Evolutionary conservation across 2,113 vertebrate species (phyloP).

Genomic region (Mustela lutreola): DNA sequence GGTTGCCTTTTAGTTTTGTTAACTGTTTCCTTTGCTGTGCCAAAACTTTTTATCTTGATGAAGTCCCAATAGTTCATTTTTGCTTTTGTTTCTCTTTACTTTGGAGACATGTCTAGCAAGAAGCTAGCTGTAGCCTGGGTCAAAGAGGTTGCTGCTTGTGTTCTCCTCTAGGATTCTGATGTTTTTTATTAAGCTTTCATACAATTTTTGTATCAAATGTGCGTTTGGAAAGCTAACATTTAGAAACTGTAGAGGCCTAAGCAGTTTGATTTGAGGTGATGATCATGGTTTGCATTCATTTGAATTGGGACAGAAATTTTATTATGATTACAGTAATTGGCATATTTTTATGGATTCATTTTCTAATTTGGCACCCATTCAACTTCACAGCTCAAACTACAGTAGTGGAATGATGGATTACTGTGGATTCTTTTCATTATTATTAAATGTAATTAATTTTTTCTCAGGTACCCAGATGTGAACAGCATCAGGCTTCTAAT

Average conservation of each 20-base stretch:
- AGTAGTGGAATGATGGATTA: slow-evolving; percentile 84
- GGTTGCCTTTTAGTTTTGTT: background rate
- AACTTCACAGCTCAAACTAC: slow-evolving; percentile 64
- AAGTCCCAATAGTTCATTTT: background rate
- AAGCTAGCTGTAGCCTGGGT: background rate
- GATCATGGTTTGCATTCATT: slow-evolving; percentile 49
- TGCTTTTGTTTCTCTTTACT: background rate
- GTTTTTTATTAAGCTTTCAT: slow-evolving; percentile 34
- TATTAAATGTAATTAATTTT: slow-evolving; percentile 89
- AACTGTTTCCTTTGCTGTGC: background rate
- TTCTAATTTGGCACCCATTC: slow-evolving; percentile 81
- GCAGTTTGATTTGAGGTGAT: background rate
- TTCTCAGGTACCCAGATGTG: slow-evolving; percentile 83
- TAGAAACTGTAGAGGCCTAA: background rate
- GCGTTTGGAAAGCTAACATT: slow-evolving; percentile 43
- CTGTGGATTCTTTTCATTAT: slow-evolving; percentile 80
- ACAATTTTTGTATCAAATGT: background rate
- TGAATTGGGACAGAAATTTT: slow-evolving; percentile 75
- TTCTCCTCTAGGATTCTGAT: background rate
- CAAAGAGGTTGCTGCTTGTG: background rate
- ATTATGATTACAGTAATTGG: slow-evolving; percentile 82
- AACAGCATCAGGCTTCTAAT: slow-evolving; percentile 84
- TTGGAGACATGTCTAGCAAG: background rate
- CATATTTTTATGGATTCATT: slow-evolving; percentile 84
- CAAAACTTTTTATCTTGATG: background rate